Base-by-base conservation (phyloP, 2,113 vertebrate species). In the Ondatra zibethicus region DNA sequence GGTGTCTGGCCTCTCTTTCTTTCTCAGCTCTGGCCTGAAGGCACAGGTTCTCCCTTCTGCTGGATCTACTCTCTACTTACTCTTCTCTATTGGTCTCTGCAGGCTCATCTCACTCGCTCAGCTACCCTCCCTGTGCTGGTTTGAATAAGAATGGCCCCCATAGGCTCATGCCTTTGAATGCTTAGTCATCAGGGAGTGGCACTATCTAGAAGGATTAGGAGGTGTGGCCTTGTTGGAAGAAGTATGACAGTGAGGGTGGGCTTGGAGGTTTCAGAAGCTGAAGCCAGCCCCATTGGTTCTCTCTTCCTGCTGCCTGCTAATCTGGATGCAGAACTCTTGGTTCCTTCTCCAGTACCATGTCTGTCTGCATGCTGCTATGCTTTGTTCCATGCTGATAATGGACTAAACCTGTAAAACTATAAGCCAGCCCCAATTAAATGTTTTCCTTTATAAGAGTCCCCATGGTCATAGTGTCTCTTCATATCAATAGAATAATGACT, bases 71-170 rank as follows among this genome's bases (percentile, higher is more conserved):
- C 16, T 81, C 45, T 9, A 33, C 29, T 70, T 1, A 1, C 23
- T 33, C 3, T 2, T 2, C 47, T 7, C 14, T 19, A 3, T 1
- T 31, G 7, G 1, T 11, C 25, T 12, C 86, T 12, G 23, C 13
- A 73, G n/a, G 12, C 1, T 21, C 66, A 78, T 45, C 42, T 73
- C 31, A 61, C 5, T 12, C 0, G 7, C 42, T 39, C 29, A 7
- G 31, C 4, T 29, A 2, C 13, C 31, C 29, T 72, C 29, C 7
- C 23, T 58, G 52, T 58, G 52, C 25, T 82, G 80, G 23, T 39
- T 61, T 61, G 55, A 27, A 39, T 27, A 29, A 29, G 55, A 61
- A 39, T n/a, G 12, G 25, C 11, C 13, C 55, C n/a, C 55, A 61
- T 17, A 14, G 55, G 3, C n/a, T 17, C n/a, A 0, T 84, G 17